phyloP scores from a whole-genome alignment of 2,888 invertebrate genomes.

The Phengaris arion region DNA sequence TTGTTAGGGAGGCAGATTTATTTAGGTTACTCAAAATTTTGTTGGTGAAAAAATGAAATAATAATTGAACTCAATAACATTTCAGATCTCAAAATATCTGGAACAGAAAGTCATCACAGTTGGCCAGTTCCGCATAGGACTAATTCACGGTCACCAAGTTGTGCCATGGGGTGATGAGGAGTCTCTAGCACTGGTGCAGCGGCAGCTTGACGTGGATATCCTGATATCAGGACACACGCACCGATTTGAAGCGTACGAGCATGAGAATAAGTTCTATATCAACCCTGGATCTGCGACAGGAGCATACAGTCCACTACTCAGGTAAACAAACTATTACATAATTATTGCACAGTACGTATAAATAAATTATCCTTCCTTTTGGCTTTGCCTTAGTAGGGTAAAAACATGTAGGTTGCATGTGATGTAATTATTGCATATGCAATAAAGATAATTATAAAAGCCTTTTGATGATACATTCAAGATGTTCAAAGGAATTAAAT shows the following conservation, averaged over 20 bases:
- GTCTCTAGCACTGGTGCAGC: slow-evolving; percentile 93
- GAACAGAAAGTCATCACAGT: slow-evolving; percentile 99
- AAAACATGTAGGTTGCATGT: no score
- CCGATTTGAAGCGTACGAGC: slow-evolving; percentile 98
- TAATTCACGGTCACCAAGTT: slow-evolving; percentile 98
- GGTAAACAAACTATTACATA: slow-evolving; percentile 78
- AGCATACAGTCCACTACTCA: slow-evolving; percentile 95
- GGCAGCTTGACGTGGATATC: slow-evolving; percentile 99
- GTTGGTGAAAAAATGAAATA: no score
- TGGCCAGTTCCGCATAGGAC: slow-evolving; percentile 98
- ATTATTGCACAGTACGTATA: no score
- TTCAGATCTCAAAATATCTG: slow-evolving; percentile 93
- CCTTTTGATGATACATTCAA: no score
- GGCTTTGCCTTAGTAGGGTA: no score
- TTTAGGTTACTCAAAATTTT: no score
- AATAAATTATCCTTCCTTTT: no score
- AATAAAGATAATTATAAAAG: no score
- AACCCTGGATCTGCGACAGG: slow-evolving; percentile 99
- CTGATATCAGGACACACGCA: slow-evolving; percentile 99
- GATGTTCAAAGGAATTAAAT: no score
- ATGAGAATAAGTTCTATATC: slow-evolving; percentile 99
- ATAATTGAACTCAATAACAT: neutral
- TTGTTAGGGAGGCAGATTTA: no score
- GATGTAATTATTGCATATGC: no score
- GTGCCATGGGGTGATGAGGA: slow-evolving; percentile 99